Evolutionary conservation across 1,140 invertebrate genomes (phyloP).

Genomic region (Zaprionus tsacasi): DNA sequence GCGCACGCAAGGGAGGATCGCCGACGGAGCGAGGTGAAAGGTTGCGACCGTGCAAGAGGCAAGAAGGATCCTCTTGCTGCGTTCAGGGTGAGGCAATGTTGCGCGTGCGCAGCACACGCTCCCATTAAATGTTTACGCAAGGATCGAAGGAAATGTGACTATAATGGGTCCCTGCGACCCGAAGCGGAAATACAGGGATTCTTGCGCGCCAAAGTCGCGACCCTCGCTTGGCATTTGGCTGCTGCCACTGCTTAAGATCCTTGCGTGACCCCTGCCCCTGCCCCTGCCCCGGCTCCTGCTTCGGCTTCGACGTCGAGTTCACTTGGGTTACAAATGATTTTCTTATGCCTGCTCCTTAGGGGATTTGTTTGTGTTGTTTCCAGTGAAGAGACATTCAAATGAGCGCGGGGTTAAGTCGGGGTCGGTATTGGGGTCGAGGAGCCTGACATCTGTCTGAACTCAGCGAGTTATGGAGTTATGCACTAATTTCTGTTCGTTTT

Average conservation of each 20-base stretch:
- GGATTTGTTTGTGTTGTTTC: slow-evolving; percentile 65
- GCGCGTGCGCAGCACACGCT: slow-evolving; percentile 75
- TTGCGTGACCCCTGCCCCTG: slow-evolving; percentile 22
- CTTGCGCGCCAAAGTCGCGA: slow-evolving; percentile 67
- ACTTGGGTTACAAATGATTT: slow-evolving; percentile 64
- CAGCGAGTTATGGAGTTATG: slow-evolving; percentile 56
- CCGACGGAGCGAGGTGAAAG: slow-evolving; percentile 24
- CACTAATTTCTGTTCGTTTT: slow-evolving; percentile 67
- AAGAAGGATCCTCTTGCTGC: neutral
- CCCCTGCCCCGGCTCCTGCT: slow-evolving; percentile 6
- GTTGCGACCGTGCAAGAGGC: neutral
- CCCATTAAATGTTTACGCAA: slow-evolving; percentile 77
- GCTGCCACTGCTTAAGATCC: slow-evolving; percentile 40
- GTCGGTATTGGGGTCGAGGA: slow-evolving; percentile 49
- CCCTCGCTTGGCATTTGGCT: slow-evolving; percentile 50
- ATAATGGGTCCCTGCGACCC: slow-evolving; percentile 39
- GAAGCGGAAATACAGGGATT: slow-evolving; percentile 64
- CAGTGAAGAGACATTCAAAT: slow-evolving; percentile 69
- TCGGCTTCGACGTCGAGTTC: slow-evolving; percentile 12
- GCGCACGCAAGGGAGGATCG: slow-evolving; percentile 37
- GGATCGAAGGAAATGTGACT: slow-evolving; percentile 56
- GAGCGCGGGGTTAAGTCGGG: slow-evolving; percentile 55
- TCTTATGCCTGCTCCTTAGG: slow-evolving; percentile 69
- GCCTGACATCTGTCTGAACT: slow-evolving; percentile 62
- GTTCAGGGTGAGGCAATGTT: slow-evolving; percentile 62